These are phyloP conservation scores for Sinhomidia bicolor DNA, from an alignment of 2,888 invertebrate genomes.

Conservation along the genomic window DNA sequence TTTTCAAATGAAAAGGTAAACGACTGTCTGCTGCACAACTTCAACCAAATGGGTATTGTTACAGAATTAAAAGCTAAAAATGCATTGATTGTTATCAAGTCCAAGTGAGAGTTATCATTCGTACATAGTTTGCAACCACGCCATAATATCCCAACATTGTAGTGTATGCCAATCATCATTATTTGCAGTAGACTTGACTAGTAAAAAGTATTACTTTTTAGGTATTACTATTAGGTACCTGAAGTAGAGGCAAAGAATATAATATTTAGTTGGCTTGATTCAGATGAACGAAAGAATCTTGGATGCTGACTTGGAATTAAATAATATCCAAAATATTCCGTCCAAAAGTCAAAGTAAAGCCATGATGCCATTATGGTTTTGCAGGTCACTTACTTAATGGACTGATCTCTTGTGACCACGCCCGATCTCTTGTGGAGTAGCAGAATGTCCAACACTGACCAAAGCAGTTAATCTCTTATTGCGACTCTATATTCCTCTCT, in stretches of 20 bases:
- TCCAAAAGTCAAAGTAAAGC: neutral
- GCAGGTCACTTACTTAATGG: constrained; percentile 27
- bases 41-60: neutral
- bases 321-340: neutral
- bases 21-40: neutral
- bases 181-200: no score
- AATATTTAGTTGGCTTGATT: no score
- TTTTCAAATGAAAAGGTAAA: no score
- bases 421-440: neutral
- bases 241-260: no score
- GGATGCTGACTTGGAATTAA: neutral
- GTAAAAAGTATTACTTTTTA: no score
- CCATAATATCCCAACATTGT: neutral
- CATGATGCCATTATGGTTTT: neutral
- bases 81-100: neutral
- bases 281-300: no score
- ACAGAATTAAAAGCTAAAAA: constrained; percentile 4
- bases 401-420: constrained; percentile 34
- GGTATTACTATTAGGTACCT: no score
- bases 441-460: constrained; percentile 14
- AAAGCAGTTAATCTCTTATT: neutral
- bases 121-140: neutral
- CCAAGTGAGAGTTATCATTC: neutral
- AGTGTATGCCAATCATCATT: neutral
- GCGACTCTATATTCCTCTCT: neutral